A percentile compares a stretch with the other conserved stretches of the same genome.
Evolutionary conservation across 2,797 vertebrate genomes (phyloP).

Genomic region (Bucorvus abyssinicus): DNA sequence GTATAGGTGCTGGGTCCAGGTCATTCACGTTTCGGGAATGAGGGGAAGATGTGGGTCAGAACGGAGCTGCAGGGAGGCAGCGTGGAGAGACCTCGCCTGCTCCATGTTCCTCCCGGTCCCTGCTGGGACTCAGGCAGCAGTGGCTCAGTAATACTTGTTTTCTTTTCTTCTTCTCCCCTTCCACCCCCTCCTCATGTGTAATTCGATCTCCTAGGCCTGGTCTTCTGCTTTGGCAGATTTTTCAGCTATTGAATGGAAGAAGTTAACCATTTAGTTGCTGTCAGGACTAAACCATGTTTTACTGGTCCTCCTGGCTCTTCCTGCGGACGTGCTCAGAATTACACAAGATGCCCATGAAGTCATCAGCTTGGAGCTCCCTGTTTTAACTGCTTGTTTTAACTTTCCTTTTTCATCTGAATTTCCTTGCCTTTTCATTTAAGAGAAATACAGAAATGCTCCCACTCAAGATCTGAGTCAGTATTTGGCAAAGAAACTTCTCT

Average conservation of each 20-base stretch:
- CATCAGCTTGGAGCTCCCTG: background rate
- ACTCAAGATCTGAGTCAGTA: slow-evolving; percentile 23
- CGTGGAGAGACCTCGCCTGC: background rate
- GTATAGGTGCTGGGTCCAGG: background rate
- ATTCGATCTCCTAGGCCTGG: slow-evolving; percentile 72
- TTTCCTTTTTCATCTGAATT: background rate
- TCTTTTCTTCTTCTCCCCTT: slow-evolving; percentile 65
- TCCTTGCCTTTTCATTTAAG: background rate
- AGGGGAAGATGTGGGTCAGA: background rate
- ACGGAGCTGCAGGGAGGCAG: background rate
- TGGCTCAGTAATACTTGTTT: slow-evolving; percentile 66
- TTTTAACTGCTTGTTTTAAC: background rate
- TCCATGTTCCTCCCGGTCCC: slow-evolving; percentile 45
- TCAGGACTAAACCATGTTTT: background rate
- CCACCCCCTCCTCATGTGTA: slow-evolving; percentile 71
- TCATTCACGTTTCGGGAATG: no score
- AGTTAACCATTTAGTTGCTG: slow-evolving; percentile 72
- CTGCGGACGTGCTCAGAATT: background rate
- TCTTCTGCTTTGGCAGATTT: slow-evolving; percentile 76
- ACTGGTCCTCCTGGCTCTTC: background rate
- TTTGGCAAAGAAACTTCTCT: slow-evolving; percentile 1
- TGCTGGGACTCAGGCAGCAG: slow-evolving; percentile 51
- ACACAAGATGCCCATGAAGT: background rate
- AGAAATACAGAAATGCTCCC: slow-evolving; percentile 3
- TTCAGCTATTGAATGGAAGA: slow-evolving; percentile 59